phyloP scores from a whole-genome alignment of 1,140 invertebrate species.

The Antheraea pernyi region DNA sequence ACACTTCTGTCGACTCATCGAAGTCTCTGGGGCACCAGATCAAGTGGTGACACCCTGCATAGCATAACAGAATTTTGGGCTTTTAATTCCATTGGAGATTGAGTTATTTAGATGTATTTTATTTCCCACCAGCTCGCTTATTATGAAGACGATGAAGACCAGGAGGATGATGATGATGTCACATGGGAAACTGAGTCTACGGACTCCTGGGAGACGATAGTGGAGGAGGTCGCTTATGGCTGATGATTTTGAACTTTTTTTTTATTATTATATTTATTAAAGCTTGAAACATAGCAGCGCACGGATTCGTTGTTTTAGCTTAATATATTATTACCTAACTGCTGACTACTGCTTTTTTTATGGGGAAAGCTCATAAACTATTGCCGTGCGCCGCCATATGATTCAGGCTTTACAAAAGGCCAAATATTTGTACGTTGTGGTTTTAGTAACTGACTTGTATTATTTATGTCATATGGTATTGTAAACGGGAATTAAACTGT shows the following conservation, averaged over 20 bases:
- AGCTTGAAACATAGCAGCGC: background rate
- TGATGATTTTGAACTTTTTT: conserved; percentile 29
- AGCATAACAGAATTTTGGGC: too few relatives aligned
- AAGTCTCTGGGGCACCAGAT: too few relatives aligned
- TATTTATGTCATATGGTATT: background rate
- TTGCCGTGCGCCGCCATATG: background rate
- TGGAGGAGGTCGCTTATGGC: conserved; percentile 64
- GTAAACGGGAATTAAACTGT: background rate
- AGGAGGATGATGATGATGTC: conserved; percentile 39
- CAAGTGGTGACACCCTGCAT: too few relatives aligned
- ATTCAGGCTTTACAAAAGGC: background rate
- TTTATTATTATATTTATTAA: conserved; percentile 15
- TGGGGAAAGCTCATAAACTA: too few relatives aligned
- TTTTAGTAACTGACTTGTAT: background rate
- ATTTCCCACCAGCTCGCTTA: conserved; percentile 43
- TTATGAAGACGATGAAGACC: conserved; percentile 58
- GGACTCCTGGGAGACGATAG: conserved; percentile 67
- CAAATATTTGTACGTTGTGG: background rate
- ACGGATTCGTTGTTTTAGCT: background rate
- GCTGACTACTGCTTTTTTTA: too few relatives aligned
- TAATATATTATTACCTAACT: background rate
- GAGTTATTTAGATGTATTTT: too few relatives aligned
- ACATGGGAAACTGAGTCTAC: conserved; percentile 61
- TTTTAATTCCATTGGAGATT: too few relatives aligned
- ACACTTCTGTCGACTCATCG: too few relatives aligned